Conservation (phyloP, 2,888 invertebrate genomes). For the Elegia similella region DNA sequence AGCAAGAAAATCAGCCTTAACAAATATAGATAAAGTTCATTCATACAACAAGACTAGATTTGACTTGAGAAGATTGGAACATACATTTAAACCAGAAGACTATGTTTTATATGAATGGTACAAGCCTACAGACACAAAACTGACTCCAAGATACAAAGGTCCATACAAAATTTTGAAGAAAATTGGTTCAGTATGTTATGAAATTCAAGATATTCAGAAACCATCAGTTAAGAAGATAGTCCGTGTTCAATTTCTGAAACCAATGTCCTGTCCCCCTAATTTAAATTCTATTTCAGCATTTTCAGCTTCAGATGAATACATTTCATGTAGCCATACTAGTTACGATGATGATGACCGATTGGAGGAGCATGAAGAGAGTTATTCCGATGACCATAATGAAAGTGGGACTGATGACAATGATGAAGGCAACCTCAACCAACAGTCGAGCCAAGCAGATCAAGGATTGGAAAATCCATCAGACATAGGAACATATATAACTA, state of each 20-base stretch:
- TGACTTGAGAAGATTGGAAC: constrained; percentile 9
- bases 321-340: background rate
- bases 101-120: constrained; percentile 20
- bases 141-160: constrained; percentile 18
- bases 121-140: constrained; percentile 13
- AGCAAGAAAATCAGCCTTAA: background rate
- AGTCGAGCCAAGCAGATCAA: no score
- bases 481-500: no score
- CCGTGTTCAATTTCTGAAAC: background rate
- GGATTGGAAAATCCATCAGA: no score
- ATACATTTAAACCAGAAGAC: constrained; percentile 14
- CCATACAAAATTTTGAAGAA: constrained; percentile 11
- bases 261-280: background rate
- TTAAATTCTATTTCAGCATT: background rate
- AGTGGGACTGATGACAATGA: no score
- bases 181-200: background rate
- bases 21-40: background rate
- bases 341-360: background rate
- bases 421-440: no score
- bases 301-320: background rate
- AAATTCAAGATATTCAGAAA: background rate
- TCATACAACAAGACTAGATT: background rate
- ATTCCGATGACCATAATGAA: background rate
- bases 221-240: background rate
- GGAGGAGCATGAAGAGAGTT: background rate